Conservation (phyloP, 2,113 vertebrate species). For the Suncus etruscus region DNA sequence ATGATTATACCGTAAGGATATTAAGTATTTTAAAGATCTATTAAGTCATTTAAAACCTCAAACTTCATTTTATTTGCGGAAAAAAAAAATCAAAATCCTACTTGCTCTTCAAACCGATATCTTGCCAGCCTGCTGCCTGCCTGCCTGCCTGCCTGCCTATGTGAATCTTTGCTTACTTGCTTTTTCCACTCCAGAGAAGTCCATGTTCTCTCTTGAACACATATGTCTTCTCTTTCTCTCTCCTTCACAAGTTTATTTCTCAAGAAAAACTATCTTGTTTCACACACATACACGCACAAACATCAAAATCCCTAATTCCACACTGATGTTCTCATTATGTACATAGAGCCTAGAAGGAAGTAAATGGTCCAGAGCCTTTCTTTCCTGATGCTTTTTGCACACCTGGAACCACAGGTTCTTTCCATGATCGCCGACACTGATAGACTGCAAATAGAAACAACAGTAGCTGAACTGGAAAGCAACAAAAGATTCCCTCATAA, state of each 20-base stretch:
- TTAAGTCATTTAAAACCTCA: conserved; percentile 58
- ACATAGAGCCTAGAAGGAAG: background rate
- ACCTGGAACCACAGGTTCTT: conserved; percentile 11
- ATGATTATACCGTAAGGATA: conserved; percentile 54
- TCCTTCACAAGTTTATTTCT: too few species aligned
- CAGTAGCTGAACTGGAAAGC: conserved; percentile 52
- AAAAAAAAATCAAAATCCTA: conserved; percentile 27
- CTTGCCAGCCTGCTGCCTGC: too few species aligned
- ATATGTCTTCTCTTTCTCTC: too few species aligned
- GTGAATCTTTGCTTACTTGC: too few species aligned
- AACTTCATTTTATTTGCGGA: conserved; percentile 64
- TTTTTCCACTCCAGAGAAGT: too few species aligned
- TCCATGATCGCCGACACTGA: background rate
- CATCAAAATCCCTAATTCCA: conserved; percentile 52
- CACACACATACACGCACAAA: background rate
- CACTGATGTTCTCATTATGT: conserved; percentile 43
- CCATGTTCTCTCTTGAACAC: too few species aligned
- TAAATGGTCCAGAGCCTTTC: conserved; percentile 10
- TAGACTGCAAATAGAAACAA: conserved; percentile 50
- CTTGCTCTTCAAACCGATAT: too few species aligned
- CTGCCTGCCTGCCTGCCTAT: too few species aligned
- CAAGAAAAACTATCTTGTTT: too few species aligned
- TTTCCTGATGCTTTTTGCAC: conserved; percentile 42
- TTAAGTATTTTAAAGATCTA: conserved; percentile 64
- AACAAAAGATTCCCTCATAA: conserved; percentile 65